These are phyloP conservation scores for Herpetotheres cachinnans DNA, from an alignment of 2,113 vertebrate species.

Conservation along the genomic window DNA sequence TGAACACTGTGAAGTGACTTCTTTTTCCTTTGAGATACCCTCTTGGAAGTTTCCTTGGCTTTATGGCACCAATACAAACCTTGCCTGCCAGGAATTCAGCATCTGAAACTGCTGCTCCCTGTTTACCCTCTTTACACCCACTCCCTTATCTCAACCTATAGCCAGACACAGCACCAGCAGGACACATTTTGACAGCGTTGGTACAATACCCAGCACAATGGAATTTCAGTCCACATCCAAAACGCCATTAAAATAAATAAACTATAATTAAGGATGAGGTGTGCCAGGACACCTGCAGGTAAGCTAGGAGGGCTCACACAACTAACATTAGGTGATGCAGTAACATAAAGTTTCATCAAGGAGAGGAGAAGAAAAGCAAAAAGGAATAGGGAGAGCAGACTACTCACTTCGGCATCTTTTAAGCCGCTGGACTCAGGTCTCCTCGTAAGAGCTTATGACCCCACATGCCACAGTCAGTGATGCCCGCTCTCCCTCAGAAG, in stretches of 20 bases:
- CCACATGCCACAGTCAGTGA: not conserved
- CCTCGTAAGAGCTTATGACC: not conserved
- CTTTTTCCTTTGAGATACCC: not conserved
- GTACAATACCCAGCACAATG: not conserved
- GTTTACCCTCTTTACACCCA: not conserved
- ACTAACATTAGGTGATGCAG: not conserved
- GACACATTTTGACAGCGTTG: not conserved
- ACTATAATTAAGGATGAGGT: not conserved
- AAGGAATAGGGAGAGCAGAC: not conserved
- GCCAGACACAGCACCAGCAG: not conserved
- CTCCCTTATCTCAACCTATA: not conserved
- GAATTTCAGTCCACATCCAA: not conserved
- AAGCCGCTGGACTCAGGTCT: not conserved
- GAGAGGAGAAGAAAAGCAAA: not conserved
- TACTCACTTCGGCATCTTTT: not conserved
- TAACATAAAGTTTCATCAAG: not conserved
- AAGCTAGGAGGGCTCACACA: not conserved
- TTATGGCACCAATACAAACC: not conserved
- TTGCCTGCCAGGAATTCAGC: not conserved
- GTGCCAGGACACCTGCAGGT: not conserved
- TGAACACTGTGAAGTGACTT: not conserved
- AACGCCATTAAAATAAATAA: not conserved
- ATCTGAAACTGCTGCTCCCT: not conserved
- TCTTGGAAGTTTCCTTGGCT: not conserved
- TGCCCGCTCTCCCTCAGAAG: rapidly evolving